Evolutionary conservation across 2,888 invertebrate species (phyloP), one percentile per base, ranked within the genome.

Genomic region (Argyresthia goedartella): DNA sequence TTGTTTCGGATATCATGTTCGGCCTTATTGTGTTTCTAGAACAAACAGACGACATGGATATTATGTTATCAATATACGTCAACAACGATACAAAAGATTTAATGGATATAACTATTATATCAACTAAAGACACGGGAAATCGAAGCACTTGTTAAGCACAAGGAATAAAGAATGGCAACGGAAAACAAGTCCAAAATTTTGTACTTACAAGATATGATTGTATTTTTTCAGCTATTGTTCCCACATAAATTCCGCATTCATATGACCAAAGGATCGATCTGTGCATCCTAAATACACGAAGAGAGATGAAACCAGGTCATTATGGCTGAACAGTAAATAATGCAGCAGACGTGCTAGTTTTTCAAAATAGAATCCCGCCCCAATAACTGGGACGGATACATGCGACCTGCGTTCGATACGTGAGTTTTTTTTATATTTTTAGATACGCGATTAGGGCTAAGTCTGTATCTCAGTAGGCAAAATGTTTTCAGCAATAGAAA

Each of bases 361-460:
- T 77, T 76, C 60, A 67, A 84, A 85, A 82, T 84, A 82, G 79
- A 80, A 68, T 59, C 66, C 59, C 61, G 60, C 64, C 56, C 68
- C 46, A 65, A 76, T 73, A 84, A 73, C 60, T 82, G 67, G 85
- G 82, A 76, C 82, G 67, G 69, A 78, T 79, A 76, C 76, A 76
- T 65, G 64, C 60, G 47, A 53, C 42, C 42, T 50, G 39, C 41
- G n/a, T 39, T 39, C 39, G 39, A 39, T 39, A n/a, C 39, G 39
- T 39, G 39, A 39, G n/a, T 39, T 39, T 39, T 39, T 36, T 11
- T 39, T 39, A 25, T 25, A 25, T 25, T 25, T 25, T 25, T 25
- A 25, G 25, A 25, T 25, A 25, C 6, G 25, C 34, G 3, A 49
- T 14, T 11, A 46, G 9, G 34, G 16, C 16, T n/a, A n/a, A 9